phyloP scores from a whole-genome alignment of 2,888 invertebrate genomes.

The Sussaba pulchella region DNA sequence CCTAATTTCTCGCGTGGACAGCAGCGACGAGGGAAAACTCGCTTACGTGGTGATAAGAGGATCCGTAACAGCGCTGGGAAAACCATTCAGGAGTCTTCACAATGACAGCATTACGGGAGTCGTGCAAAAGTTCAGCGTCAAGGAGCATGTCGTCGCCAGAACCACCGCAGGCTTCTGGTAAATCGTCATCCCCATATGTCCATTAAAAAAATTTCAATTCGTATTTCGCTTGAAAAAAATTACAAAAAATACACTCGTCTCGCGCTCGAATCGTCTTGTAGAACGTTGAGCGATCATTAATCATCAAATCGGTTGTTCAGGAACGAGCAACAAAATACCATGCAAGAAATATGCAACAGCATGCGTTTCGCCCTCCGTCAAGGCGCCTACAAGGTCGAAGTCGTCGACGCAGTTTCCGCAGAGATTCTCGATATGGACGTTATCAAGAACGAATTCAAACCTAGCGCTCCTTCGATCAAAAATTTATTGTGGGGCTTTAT shows the following conservation, averaged over 20 bases:
- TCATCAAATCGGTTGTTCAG: slow-evolving; percentile 74
- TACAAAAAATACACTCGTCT: no score
- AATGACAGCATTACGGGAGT: slow-evolving; percentile 91
- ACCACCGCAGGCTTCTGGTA: slow-evolving; percentile 94
- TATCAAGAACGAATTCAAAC: slow-evolving; percentile 93
- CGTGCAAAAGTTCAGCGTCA: slow-evolving; percentile 91
- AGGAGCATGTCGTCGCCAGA: slow-evolving; percentile 93
- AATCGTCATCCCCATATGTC: not conserved
- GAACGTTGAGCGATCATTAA: not conserved
- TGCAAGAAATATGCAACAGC: slow-evolving; percentile 91
- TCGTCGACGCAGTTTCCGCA: slow-evolving; percentile 91
- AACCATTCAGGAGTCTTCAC: slow-evolving; percentile 90
- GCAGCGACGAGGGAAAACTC: slow-evolving; percentile 88
- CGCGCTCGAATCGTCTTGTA: no score
- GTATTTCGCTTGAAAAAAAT: no score
- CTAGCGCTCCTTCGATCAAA: slow-evolving; percentile 90
- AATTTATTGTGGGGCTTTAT: slow-evolving; percentile 95
- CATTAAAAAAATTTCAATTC: no score
- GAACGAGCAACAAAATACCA: slow-evolving; percentile 91
- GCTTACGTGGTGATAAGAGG: slow-evolving; percentile 92
- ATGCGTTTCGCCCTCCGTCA: slow-evolving; percentile 91
- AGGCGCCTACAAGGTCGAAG: slow-evolving; percentile 88
- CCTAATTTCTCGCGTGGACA: slow-evolving; percentile 87
- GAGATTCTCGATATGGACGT: slow-evolving; percentile 92
- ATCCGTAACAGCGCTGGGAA: slow-evolving; percentile 90